A percentile compares a stretch with the other conserved stretches of the same genome.
These are phyloP conservation scores for Oophaga sylvatica DNA, from an alignment of 2,797 vertebrate genomes.

Conservation along the genomic window DNA sequence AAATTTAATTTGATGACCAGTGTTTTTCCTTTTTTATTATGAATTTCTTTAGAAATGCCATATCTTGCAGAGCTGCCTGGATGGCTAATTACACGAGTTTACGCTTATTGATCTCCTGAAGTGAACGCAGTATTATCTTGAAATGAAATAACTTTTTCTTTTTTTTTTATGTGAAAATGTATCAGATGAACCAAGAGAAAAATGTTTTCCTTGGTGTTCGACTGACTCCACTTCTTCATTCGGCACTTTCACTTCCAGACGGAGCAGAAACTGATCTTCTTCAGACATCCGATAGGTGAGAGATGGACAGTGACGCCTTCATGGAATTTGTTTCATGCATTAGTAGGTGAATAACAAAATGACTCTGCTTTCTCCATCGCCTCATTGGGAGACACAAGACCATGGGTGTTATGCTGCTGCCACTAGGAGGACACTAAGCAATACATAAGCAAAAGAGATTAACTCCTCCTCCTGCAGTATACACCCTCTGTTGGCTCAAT, in stretches of 20 bases:
- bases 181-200: conserved; percentile 72
- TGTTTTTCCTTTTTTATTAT: not conserved
- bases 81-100: not conserved
- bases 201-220: conserved; percentile 83
- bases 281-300: conserved; percentile 87
- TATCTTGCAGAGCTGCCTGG: not conserved
- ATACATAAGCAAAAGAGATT: too few relatives aligned
- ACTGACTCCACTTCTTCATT: conserved; percentile 78
- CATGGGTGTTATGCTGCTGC: too few relatives aligned
- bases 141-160: conserved; percentile 15
- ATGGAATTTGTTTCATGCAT: not conserved
- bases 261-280: conserved; percentile 86
- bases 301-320: too few relatives aligned
- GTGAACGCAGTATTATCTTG: not conserved
- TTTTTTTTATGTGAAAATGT: conserved; percentile 60
- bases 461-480: too few relatives aligned
- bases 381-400: too few relatives aligned
- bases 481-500: too few relatives aligned
- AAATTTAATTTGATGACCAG: too few relatives aligned
- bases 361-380: too few relatives aligned
- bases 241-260: conserved; percentile 82
- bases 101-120: not conserved
- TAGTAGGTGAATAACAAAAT: too few relatives aligned
- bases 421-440: too few relatives aligned
- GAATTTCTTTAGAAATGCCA: not conserved